Percentiles rank a stretch among this genome's conserved stretches.
These are phyloP conservation scores for Campoplex capitator DNA, from an alignment of 2,888 invertebrate genomes.

Conservation along the genomic window DNA sequence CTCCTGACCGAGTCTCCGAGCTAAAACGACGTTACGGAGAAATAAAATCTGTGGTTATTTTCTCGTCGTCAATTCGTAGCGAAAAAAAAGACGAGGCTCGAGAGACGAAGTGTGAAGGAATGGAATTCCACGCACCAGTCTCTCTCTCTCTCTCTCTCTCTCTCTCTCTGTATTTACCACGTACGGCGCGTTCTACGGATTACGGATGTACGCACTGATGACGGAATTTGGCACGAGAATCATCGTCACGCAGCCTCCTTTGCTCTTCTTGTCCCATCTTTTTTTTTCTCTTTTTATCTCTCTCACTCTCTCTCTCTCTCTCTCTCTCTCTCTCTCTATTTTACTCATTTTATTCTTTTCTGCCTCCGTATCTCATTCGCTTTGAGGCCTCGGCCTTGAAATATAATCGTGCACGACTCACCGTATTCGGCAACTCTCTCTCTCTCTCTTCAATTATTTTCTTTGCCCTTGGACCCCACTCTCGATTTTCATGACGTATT, in stretches of 20 bases:
- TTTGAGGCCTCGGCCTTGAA: constrained; percentile 65
- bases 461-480: constrained; percentile 43
- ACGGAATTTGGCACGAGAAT: constrained; percentile 69
- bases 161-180: constrained; percentile 21
- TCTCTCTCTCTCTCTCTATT: not conserved
- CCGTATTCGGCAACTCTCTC: constrained; percentile 43
- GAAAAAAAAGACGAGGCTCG: not conserved
- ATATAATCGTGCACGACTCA: constrained; percentile 11
- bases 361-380: constrained; percentile 46
- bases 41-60: constrained; percentile 26
- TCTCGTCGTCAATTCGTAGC: not conserved
- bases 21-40: not conserved
- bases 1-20: constrained; percentile 51
- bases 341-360: constrained; percentile 8
- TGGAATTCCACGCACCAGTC: constrained; percentile 54
- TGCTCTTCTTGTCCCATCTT: not conserved
- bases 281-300: not conserved
- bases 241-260: constrained; percentile 34
- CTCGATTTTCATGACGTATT: constrained; percentile 55
- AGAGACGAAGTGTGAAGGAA: constrained; percentile 11
- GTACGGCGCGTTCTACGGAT: constrained; percentile 26
- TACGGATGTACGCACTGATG: constrained; percentile 50
- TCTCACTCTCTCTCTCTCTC: not conserved
- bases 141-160: not conserved
- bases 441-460: constrained; percentile 32